These are phyloP conservation scores for Lophotriccus pileatus DNA, from an alignment of 2,797 vertebrate species.

Conservation along the genomic window DNA sequence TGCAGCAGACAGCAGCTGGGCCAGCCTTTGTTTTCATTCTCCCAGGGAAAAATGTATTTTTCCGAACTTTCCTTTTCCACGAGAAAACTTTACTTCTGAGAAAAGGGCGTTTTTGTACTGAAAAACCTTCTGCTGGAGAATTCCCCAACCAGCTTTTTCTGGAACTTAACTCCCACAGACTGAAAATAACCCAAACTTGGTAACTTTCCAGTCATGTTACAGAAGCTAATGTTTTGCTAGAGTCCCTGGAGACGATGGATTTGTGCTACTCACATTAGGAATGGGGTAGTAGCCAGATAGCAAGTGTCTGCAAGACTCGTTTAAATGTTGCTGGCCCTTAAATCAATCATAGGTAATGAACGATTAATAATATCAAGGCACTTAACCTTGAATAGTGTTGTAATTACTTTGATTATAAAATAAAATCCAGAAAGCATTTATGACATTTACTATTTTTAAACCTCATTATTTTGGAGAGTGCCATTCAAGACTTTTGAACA, in stretches of 20 bases:
- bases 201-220: conserved; percentile 39
- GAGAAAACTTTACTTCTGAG: neutral
- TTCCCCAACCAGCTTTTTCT: conserved; percentile 39
- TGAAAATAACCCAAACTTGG: conserved; percentile 52
- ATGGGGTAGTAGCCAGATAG: neutral
- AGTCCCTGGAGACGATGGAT: neutral
- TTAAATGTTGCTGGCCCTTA: neutral
- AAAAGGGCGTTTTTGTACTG: conserved; percentile 41
- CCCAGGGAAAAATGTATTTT: neutral
- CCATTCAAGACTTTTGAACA: neutral
- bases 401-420: conserved; percentile 43
- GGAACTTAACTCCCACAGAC: conserved; percentile 39
- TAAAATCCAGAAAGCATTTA: conserved; percentile 21
- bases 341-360: conserved; percentile 10
- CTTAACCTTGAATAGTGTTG: conserved; percentile 12
- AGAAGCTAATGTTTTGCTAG: conserved; percentile 15
- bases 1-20: neutral
- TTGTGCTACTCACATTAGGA: neutral
- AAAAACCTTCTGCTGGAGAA: conserved; percentile 42
- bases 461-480: conserved; percentile 11
- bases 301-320: neutral
- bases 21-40: neutral
- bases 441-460: conserved; percentile 50
- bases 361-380: conserved; percentile 29
- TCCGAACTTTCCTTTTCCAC: neutral